Evolutionary conservation across 2,113 vertebrate genomes (phyloP).

Genomic region (Chrysochloris asiatica): DNA sequence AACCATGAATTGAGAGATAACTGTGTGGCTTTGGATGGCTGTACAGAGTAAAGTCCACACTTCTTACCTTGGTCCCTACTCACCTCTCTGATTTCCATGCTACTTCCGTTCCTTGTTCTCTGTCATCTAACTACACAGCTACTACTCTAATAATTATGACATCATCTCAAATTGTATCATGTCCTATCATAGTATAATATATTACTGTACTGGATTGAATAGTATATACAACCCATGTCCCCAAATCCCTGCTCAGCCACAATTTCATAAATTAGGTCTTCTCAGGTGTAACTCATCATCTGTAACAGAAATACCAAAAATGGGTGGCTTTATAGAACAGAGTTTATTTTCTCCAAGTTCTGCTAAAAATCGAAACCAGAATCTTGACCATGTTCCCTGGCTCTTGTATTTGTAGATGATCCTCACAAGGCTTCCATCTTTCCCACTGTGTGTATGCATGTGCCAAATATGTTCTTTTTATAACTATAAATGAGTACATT

Average conservation of each 20-base stretch:
- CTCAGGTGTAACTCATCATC: too few relatives aligned
- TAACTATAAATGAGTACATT: not conserved
- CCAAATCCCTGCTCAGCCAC: too few relatives aligned
- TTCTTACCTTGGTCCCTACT: not conserved
- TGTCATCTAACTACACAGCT: not conserved
- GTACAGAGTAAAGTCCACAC: accelerated
- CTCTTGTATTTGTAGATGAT: too few relatives aligned
- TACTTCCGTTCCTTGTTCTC: not conserved
- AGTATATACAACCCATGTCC: too few relatives aligned
- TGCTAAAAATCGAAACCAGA: too few relatives aligned
- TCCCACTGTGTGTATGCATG: not conserved
- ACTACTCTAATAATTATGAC: not conserved
- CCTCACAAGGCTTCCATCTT: not conserved
- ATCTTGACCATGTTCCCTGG: too few relatives aligned
- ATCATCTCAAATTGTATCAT: too few relatives aligned
- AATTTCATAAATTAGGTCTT: too few relatives aligned
- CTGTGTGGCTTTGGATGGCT: not conserved
- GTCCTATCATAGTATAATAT: too few relatives aligned
- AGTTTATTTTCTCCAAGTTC: too few relatives aligned
- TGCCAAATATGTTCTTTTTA: not conserved
- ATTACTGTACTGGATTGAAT: not conserved
- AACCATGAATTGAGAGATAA: not conserved
- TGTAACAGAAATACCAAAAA: too few relatives aligned
- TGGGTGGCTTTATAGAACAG: too few relatives aligned
- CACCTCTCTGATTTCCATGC: not conserved